Conservation (phyloP, 2,797 vertebrate genomes). For the Pipistrellus pygmaeus region DNA sequence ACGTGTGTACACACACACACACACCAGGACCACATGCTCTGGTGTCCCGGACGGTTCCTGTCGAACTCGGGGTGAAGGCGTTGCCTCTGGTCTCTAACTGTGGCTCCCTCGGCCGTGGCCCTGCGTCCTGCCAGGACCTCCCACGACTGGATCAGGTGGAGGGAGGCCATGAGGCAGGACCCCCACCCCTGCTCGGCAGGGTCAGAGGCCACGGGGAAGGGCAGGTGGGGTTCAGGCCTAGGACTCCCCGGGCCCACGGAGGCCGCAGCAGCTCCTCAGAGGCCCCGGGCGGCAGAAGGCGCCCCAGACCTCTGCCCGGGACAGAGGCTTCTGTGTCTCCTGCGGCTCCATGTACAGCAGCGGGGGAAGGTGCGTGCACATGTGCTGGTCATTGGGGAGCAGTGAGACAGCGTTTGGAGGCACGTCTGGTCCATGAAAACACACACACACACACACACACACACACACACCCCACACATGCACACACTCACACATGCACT, state of each 20-base stretch:
- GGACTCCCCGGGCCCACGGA: not conserved
- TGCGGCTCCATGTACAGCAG: not conserved
- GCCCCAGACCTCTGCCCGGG: not conserved
- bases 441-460: not conserved
- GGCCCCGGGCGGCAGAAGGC: not conserved
- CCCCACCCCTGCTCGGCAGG: not conserved
- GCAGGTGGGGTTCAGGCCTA: not conserved
- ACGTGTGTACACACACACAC: too few relatives aligned
- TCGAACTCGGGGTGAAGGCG: not conserved
- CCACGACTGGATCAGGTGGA: not conserved
- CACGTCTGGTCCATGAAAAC: not conserved
- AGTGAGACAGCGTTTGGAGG: not conserved
- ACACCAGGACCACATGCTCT: not conserved
- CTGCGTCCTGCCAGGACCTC: not conserved
- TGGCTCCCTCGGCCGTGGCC: not conserved
- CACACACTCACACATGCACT: not conserved
- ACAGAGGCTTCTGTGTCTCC: not conserved
- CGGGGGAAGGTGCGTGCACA: not conserved
- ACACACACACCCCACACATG: not conserved
- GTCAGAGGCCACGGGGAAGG: not conserved
- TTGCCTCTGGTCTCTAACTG: not conserved
- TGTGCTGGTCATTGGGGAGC: fast-evolving
- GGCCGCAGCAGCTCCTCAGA: too few relatives aligned
- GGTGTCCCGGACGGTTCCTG: not conserved
- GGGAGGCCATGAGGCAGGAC: not conserved